These are phyloP conservation scores for Perizoma flavofasciatum DNA, from an alignment of 2,888 invertebrate genomes.

Conservation along the genomic window DNA sequence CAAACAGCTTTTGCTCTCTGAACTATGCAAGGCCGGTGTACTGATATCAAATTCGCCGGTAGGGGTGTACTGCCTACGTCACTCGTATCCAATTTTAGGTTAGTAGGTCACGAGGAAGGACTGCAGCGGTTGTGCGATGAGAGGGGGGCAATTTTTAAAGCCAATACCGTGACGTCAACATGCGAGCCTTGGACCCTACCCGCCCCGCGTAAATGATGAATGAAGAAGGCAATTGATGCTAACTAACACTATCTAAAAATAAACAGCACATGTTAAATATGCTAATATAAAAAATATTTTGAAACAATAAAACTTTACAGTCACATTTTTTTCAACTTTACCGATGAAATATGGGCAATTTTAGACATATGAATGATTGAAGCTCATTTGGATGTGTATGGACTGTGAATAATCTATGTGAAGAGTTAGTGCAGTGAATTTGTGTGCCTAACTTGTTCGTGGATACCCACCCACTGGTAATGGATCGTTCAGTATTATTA, in stretches of 20 bases:
- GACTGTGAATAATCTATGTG: no score
- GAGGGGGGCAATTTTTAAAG: slow-evolving; percentile 68
- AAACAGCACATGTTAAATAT: no score
- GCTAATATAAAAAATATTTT: no score
- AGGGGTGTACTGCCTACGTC: slow-evolving; percentile 75
- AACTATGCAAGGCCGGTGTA: slow-evolving; percentile 29
- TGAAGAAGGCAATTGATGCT: slow-evolving; percentile 68
- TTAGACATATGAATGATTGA: no score
- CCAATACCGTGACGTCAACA: slow-evolving; percentile 70
- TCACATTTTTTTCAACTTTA: no score
- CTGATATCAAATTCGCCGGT: slow-evolving; percentile 42
- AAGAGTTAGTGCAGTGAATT: no score
- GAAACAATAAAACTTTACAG: no score
- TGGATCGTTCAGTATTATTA: no score
- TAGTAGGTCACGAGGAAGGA: slow-evolving; percentile 77
- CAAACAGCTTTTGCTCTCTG: slow-evolving; percentile 52
- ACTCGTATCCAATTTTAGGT: slow-evolving; percentile 74
- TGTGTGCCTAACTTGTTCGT: no score
- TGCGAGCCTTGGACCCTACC: slow-evolving; percentile 59
- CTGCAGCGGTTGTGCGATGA: slow-evolving; percentile 64
- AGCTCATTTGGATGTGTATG: no score
- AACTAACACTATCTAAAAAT: slow-evolving; percentile 41
- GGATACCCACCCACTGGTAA: no score
- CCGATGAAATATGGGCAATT: no score
- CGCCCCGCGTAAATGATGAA: slow-evolving; percentile 71